Conservation (phyloP, 2,797 vertebrate genomes). For the Nyctibius grandis region DNA sequence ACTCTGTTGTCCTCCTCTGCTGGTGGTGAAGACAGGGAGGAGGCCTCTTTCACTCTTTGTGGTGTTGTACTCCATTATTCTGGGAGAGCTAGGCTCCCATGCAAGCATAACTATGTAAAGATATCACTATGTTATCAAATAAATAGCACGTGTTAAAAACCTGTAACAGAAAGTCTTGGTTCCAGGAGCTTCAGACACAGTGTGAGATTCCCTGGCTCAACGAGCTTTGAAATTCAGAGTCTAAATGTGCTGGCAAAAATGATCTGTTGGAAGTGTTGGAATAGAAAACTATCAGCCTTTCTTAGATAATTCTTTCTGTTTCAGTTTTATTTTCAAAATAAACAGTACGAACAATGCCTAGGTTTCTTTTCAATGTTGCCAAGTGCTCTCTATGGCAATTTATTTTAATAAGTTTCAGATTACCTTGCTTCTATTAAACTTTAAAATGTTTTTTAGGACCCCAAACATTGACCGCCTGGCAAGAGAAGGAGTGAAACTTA, state of each 20-base stretch:
- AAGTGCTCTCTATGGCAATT: not conserved
- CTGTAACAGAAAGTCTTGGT: not conserved
- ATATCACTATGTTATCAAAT: not conserved
- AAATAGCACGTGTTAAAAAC: not conserved
- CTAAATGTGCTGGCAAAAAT: not conserved
- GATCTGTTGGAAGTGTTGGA: not conserved
- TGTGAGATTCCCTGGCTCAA: not conserved
- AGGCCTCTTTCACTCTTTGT: not conserved
- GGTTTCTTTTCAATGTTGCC: not conserved
- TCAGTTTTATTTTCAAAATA: not conserved
- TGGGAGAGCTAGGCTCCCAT: not conserved
- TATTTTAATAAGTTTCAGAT: not conserved
- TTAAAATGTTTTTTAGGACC: conserved; percentile 73
- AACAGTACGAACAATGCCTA: not conserved
- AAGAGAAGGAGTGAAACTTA: conserved; percentile 83
- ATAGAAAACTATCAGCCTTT: not conserved
- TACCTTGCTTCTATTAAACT: not conserved
- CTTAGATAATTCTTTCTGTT: not conserved
- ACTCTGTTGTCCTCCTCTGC: not conserved
- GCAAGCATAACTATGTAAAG: not conserved
- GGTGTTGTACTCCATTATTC: not conserved
- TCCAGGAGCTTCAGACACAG: not conserved
- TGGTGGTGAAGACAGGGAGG: not conserved
- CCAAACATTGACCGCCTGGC: conserved; percentile 85
- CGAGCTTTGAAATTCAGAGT: not conserved